A percentile compares a stretch with the other conserved stretches of the same genome.
Evolutionary conservation across 2,888 invertebrate genomes (phyloP).

Genomic region (Bombylius major): DNA sequence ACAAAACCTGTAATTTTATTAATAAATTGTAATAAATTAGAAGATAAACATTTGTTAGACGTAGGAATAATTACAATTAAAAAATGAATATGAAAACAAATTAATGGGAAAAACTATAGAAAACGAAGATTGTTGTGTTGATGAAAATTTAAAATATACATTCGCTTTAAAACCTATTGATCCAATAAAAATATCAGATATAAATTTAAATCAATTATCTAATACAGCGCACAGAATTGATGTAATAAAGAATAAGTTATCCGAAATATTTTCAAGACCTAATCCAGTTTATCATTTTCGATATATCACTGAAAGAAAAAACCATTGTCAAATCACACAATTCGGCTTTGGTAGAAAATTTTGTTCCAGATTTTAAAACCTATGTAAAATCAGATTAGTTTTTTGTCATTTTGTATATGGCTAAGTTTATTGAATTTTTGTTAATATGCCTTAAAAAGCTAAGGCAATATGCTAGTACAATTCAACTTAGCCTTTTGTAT

Average conservation of each 20-base stretch:
- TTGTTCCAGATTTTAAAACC: too few relatives aligned
- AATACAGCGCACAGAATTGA: neutral
- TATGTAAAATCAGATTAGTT: too few relatives aligned
- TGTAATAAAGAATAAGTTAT: constrained; percentile 1
- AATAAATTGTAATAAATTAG: neutral
- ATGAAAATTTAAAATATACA: constrained; percentile 4
- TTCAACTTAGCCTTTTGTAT: too few relatives aligned
- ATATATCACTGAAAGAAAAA: too few relatives aligned
- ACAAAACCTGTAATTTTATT: neutral
- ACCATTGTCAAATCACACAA: too few relatives aligned
- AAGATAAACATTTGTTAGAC: neutral
- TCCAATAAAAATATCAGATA: neutral
- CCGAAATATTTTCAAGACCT: neutral
- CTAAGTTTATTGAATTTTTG: too few relatives aligned
- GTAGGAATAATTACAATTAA: neutral
- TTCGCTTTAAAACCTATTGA: neutral
- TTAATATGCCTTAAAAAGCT: too few relatives aligned
- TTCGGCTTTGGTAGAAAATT: too few relatives aligned
- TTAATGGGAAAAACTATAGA: neutral
- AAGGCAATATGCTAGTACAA: too few relatives aligned
- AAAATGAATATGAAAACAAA: neutral
- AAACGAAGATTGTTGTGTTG: constrained; percentile 2
- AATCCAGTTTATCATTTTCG: too few relatives aligned
- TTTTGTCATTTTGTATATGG: too few relatives aligned
- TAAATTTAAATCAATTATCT: neutral